phyloP scores from a whole-genome alignment of 2,113 vertebrate genomes.

The Talpa occidentalis region DNA sequence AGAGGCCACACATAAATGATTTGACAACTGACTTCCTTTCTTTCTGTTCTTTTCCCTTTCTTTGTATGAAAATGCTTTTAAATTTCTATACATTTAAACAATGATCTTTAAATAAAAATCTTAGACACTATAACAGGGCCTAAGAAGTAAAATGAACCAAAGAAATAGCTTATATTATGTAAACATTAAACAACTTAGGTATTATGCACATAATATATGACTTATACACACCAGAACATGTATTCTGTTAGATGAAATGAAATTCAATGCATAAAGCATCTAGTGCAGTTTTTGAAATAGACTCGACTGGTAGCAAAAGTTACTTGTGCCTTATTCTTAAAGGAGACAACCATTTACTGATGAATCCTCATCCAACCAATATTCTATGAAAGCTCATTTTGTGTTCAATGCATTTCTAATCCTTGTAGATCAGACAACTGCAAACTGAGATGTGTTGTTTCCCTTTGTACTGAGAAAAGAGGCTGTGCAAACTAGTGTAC shows the following conservation, averaged over 20 bases:
- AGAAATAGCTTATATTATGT: background rate
- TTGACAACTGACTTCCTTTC: conserved; percentile 81
- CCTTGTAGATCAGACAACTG: background rate
- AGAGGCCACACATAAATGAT: conserved; percentile 74
- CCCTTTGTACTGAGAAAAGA: background rate
- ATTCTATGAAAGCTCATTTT: background rate
- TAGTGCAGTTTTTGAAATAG: background rate
- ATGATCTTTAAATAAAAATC: background rate
- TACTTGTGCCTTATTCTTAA: background rate
- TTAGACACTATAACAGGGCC: background rate
- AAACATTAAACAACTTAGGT: background rate
- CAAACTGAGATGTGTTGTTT: background rate
- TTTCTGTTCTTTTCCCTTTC: conserved; percentile 45
- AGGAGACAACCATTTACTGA: background rate
- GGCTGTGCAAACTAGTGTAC: background rate
- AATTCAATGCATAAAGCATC: background rate
- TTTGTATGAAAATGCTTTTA: background rate
- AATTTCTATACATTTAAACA: conserved; percentile 26
- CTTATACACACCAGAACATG: background rate
- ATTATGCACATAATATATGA: too few species aligned
- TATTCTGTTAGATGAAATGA: background rate
- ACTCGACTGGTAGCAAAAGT: background rate
- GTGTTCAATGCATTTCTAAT: background rate
- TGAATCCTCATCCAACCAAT: background rate
- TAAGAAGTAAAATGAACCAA: conserved; percentile 40